phyloP scores from a whole-genome alignment of 2,888 invertebrate species.

The Lamellibrachia columna region DNA sequence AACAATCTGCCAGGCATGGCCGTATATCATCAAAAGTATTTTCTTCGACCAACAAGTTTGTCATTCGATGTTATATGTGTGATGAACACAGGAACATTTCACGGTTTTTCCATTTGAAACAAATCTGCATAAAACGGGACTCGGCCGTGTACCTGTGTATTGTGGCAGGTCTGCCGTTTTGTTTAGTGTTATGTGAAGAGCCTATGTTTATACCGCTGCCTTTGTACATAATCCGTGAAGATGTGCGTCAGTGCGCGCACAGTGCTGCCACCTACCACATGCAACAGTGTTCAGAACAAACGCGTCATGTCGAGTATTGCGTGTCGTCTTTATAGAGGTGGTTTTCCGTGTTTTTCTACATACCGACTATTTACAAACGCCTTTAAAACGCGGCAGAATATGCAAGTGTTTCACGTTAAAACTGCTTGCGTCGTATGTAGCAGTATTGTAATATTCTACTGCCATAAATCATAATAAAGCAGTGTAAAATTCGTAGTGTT shows the following conservation, averaged over 20 bases:
- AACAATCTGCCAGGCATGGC: too few species aligned
- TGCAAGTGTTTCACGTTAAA: background rate
- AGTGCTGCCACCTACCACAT: background rate
- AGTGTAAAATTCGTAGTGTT: background rate
- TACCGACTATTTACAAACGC: background rate
- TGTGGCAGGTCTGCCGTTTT: too few species aligned
- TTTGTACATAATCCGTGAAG: background rate
- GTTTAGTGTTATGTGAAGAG: background rate
- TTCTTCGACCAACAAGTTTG: too few species aligned
- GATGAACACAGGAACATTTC: too few species aligned
- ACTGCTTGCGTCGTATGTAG: background rate
- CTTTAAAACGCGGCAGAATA: background rate
- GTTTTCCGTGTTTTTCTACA: slow-evolving; percentile 16
- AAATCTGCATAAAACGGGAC: too few species aligned
- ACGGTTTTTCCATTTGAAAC: too few species aligned
- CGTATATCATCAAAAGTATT: too few species aligned
- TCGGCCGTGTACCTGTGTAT: too few species aligned
- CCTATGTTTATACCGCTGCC: background rate
- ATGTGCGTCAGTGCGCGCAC: background rate
- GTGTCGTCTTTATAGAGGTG: background rate
- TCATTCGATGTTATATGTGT: too few species aligned
- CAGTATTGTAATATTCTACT: background rate
- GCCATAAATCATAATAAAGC: background rate
- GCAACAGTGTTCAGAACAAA: background rate
- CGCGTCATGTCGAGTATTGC: background rate